Evolutionary conservation across 2,888 invertebrate genomes (phyloP).

Genomic region (Fragum whitleyi): DNA sequence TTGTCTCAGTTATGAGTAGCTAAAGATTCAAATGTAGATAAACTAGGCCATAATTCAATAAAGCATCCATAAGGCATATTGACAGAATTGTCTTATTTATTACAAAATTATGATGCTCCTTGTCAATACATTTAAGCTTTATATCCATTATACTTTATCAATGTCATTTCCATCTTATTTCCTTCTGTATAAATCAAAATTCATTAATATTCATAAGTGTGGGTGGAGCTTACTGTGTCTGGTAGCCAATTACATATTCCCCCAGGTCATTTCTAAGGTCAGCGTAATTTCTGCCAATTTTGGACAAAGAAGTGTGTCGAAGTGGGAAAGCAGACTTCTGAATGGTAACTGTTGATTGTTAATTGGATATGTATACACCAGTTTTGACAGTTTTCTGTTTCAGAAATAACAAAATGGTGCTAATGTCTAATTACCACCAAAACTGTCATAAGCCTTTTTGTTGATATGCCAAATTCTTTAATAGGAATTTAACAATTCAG

Average conservation of each 20-base stretch:
- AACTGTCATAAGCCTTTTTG: background rate
- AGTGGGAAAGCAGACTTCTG: background rate
- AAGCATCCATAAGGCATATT: conserved; percentile 9
- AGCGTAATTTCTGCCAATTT: conserved; percentile 27
- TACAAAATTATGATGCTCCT: background rate
- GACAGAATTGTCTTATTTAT: conserved; percentile 12
- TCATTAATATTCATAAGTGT: conserved; percentile 57
- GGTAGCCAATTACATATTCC: background rate
- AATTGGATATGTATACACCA: conserved; percentile 19
- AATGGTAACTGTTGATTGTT: conserved; percentile 16
- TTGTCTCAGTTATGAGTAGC: too few species aligned
- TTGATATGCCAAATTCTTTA: background rate
- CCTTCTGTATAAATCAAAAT: background rate
- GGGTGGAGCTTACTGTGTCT: background rate
- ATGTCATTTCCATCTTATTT: conserved; percentile 31
- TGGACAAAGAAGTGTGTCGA: conserved; percentile 46
- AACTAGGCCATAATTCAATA: conserved; percentile 3
- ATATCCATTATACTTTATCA: conserved; percentile 50
- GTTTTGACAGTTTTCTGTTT: conserved; percentile 28
- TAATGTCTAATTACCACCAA: background rate
- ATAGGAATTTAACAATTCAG: too few species aligned
- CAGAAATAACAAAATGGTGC: background rate
- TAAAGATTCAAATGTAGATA: too few species aligned
- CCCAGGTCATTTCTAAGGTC: conserved; percentile 57
- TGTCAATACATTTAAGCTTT: conserved; percentile 37